Evolutionary conservation across 2,797 vertebrate genomes (phyloP).

Genomic region (Pangasius mekongensis): DNA sequence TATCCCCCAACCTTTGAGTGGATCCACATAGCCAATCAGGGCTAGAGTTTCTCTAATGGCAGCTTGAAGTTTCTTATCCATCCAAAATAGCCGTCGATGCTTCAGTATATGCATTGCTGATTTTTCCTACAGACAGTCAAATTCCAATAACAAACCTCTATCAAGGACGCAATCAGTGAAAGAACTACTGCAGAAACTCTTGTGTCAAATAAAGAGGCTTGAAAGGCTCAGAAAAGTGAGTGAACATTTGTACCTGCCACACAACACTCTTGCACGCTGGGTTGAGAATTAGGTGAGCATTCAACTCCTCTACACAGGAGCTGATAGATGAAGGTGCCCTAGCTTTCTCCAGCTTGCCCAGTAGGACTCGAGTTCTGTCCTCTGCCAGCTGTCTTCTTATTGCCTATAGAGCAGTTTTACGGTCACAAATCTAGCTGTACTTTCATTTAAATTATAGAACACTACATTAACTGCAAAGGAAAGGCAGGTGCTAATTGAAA

Average conservation of each 20-base stretch:
- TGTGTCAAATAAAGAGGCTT: not conserved
- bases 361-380: conserved; percentile 58
- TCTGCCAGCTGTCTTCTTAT: conserved; percentile 63
- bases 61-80: conserved; percentile 65
- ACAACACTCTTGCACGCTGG: conserved; percentile 71
- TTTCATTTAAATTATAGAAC: not conserved
- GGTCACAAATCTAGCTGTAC: not conserved
- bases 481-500: not conserved
- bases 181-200: not conserved
- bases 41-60: conserved; percentile 72
- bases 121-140: conserved; percentile 67
- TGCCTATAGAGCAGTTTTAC: conserved; percentile 27
- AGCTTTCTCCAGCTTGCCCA: conserved; percentile 59
- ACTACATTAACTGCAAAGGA: not conserved
- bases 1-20: conserved; percentile 75
- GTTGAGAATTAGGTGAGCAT: conserved; percentile 70
- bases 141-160: conserved; percentile 6
- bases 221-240: not conserved
- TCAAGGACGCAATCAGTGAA: not conserved
- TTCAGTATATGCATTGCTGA: conserved; percentile 63
- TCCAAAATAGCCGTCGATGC: conserved; percentile 58
- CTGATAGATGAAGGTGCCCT: conserved; percentile 59
- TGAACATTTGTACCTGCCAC: conserved; percentile 71
- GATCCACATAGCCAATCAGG: conserved; percentile 75
- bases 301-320: conserved; percentile 70